Base-by-base conservation (phyloP, 1,140 invertebrate genomes). In the Drosophila elegans region DNA sequence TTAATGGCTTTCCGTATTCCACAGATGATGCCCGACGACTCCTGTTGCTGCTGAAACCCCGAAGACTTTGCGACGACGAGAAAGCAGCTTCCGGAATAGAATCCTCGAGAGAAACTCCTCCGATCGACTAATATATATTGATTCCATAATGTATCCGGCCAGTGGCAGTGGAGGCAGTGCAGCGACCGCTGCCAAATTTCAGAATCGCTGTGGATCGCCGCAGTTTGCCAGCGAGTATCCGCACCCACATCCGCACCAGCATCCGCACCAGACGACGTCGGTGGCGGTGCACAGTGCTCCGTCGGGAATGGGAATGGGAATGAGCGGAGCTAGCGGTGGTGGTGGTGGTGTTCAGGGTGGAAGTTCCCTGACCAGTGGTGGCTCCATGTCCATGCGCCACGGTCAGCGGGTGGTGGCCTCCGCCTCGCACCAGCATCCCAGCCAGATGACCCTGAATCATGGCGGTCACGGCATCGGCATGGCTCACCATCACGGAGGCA, bases 181-280 rank as follows among this genome's bases (percentile, higher is more conserved):
- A 7, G 62, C 77, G n/a, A 52, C 80, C 16, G 74, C 86, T 46
- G 64, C 71, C 51, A 91, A 92, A 48, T 91, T 91, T 54, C 89
- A 91, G 66, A 80, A 88, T 41, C 77, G 90, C 36, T 90, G 90
- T 53, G 88, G 74, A 32, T 92, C 91, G 48, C 90, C 91, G 53
- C 89, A 89, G 56, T 92, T 92, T 48, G 67, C 82, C 46, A 90
- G 73, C 27, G 90, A 91, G 32, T 91, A 91, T 86, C 90, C 90
- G 45, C 69, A 78, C 13, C 73, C 66, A 7, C n/a, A n/a, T n/a
- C n/a, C n/a, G n/a, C n/a, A n/a, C n/a, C n/a, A n/a, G n/a, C 79
- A 64, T 59, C 51, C 51, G 48, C 51, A 63, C 21, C 83, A 89
- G 62, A 80, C 80, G 21, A 89, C 84, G 0, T 49, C 84, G 29